A percentile compares a stretch with the other conserved stretches of the same genome.
Evolutionary conservation across 2,113 vertebrate genomes (phyloP).

Genomic region (Pteronura brasiliensis): DNA sequence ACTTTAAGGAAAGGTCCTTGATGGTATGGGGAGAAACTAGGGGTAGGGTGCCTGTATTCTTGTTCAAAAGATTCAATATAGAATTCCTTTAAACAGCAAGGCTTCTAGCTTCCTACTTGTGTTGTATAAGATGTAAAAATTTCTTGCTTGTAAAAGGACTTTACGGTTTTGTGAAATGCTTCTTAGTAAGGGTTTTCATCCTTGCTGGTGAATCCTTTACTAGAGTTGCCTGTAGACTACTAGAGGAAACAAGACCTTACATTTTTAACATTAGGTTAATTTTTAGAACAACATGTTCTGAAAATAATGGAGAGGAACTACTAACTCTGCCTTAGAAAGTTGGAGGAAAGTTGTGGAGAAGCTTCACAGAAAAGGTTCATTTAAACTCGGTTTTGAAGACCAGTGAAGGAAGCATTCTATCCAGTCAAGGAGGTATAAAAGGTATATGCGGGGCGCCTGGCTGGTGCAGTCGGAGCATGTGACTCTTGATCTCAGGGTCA

Average conservation of each 20-base stretch:
- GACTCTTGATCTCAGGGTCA: background rate
- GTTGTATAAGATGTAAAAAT: background rate
- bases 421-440: background rate
- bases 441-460: background rate
- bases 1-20: background rate
- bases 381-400: slow-evolving; percentile 22
- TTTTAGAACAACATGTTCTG: slow-evolving; percentile 13
- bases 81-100: slow-evolving; percentile 10
- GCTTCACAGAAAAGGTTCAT: background rate
- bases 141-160: background rate
- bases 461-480: background rate
- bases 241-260: background rate
- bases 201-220: background rate
- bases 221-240: background rate
- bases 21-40: background rate
- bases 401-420: background rate
- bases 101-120: background rate
- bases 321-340: background rate
- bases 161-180: background rate
- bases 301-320: background rate
- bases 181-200: background rate
- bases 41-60: background rate
- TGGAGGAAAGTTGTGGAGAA: background rate
- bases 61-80: slow-evolving; percentile 11
- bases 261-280: background rate